Base-by-base conservation (phyloP, 2,888 invertebrate species). In the Acleris literana region DNA sequence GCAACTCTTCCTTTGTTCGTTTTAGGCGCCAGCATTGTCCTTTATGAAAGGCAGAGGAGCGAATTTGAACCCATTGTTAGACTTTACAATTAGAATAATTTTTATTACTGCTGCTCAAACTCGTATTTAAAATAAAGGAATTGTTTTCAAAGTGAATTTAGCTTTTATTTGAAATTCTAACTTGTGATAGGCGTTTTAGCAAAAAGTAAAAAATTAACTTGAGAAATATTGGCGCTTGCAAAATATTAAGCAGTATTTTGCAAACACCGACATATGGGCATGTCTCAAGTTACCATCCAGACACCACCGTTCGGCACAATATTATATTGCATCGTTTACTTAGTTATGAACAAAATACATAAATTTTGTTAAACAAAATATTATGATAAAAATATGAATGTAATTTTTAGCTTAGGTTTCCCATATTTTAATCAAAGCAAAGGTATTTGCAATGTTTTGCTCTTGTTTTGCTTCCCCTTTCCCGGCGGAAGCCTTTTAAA, bases 181-280 rank as follows among this genome's bases (percentile, higher is more conserved):
- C 54, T 29, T 57, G 5, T 43, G 2, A 16, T 18, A 9, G 9
- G 9, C 33, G 9, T 9, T 33, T 33, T 2, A 9, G 2, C 33
- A 9, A 33, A 33, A 33, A 9, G 33, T 9, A 33, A 33, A 33
- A 29, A 29, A 29, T 7, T 1, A 7, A 7, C 29, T 29, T 7
- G 7, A 1, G 29, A 9, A 29, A 29, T 33, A 33, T 33, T 33
- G 33, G 33, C 9, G 3, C 33, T 33, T 9, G 33, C 33, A 33
- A 39, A 76, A 69, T 44, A 61, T 71, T 68, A 68, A 71, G 79
- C 78, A 81, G 78, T 75, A 74, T 77, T 75, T 76, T 76, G 72
- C 71, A 72, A 63, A 66, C 68, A 61, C 49, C 62, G 77, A 70
- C 79, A 77, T 76, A 71, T 77, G 76, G 74, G 69, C 68, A 68